Base-by-base conservation (phyloP, 2,797 vertebrate species). In the Chrosomus eos region DNA sequence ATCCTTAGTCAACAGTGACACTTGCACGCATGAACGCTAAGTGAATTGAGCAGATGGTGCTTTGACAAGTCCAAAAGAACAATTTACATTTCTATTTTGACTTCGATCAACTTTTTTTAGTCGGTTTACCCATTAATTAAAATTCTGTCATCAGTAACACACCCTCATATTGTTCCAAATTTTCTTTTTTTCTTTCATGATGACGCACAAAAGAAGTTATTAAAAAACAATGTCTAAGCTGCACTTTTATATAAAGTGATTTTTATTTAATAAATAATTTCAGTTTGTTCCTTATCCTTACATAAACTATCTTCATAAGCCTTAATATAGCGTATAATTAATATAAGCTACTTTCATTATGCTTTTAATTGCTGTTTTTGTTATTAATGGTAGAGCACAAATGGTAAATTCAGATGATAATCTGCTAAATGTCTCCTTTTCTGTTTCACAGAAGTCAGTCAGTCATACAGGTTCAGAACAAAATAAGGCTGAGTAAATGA, bases 101-200 rank as follows among this genome's bases (percentile, higher is more conserved):
- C 26, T 64, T 33, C 36, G 51, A 48, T 4, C 10, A 45, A 23
- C 67, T 62, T 21, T 2, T 31, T 28, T 60, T n/a, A 21, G 23
- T 13, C 40, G 40, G 1, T 40, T 70, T 23, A 43, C 10, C 13
- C 23, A 43, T 71, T 0, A 43, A 43, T 16, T n/a, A 7, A 43
- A 26, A 43, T 71, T 67, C 11, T 28, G 36, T 43, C 74, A 77
- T 40, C 43, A 9, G 40, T 33, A 48, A 62, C 60, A 48, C 38
- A 66, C 60, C 26, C 76, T 48, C 26, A 16, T 66, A 9, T 78
- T 64, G 76, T 31, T 66, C 76, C 26, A 66, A 79, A 48, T 4
- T 19, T 18, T 23, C n/a, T 58, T 75, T 76, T 33, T 11, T 26
- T 40, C 33, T 33, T 36, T 36, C 5, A 26, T 76, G 55, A 62